Conservation (phyloP, 2,888 invertebrate species). For the Scelioninae gen. 1 region DNA sequence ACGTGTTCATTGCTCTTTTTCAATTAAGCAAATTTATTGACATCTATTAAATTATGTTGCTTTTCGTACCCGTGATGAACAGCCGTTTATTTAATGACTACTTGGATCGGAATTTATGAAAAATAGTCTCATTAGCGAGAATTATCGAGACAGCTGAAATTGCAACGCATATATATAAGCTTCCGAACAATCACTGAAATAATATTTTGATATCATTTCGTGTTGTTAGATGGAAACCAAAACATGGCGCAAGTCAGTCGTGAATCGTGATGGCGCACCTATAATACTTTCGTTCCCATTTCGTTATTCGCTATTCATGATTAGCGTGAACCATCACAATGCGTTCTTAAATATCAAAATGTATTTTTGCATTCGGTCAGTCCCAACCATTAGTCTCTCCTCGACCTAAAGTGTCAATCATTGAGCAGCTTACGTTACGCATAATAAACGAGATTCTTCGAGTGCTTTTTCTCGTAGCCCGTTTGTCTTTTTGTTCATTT, state of each 20-base stretch:
- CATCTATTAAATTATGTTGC: too few relatives aligned
- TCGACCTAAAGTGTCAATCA: conserved; percentile 72
- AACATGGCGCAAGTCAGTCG: too few relatives aligned
- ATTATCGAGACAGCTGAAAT: too few relatives aligned
- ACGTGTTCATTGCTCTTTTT: too few relatives aligned
- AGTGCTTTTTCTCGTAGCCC: conserved; percentile 74
- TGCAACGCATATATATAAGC: not conserved
- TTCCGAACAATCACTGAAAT: too few relatives aligned
- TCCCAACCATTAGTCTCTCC: conserved; percentile 33
- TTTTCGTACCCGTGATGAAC: too few relatives aligned
- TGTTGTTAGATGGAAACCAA: not conserved
- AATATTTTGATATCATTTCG: conserved; percentile 29
- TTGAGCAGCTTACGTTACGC: conserved; percentile 73
- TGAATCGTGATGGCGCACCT: too few relatives aligned
- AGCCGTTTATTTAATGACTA: too few relatives aligned
- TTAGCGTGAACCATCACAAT: conserved; percentile 34
- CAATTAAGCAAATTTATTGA: too few relatives aligned
- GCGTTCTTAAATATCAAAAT: conserved; percentile 47
- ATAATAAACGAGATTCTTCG: conserved; percentile 74
- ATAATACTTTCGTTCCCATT: too few relatives aligned
- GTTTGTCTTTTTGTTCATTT: conserved; percentile 51
- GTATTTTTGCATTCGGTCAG: conserved; percentile 30
- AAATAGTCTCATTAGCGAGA: too few relatives aligned
- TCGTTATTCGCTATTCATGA: conserved; percentile 27
- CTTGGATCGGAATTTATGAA: too few relatives aligned